Base-by-base conservation (phyloP, 2,888 invertebrate genomes). In the Julus scandinavius region DNA sequence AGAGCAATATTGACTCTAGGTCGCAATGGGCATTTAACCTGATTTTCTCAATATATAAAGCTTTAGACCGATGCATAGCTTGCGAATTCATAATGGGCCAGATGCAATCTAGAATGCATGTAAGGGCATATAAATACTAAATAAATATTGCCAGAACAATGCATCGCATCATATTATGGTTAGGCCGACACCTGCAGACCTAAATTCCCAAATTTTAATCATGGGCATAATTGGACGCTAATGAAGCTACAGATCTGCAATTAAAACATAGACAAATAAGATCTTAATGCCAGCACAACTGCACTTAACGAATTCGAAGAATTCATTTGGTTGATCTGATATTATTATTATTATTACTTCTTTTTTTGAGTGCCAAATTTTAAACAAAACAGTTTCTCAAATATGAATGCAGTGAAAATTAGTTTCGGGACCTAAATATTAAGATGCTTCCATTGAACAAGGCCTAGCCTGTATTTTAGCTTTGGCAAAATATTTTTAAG, bases 401-500 rank as follows among this genome's bases (percentile, higher is more conserved):
- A 17, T 63, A 63, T 63, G 1, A n/a, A 63, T n/a, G 7, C 20
- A 9, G 72, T 11, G 72, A 72, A 72, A 72, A 20, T 72, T 72
- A 4, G 29, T 72, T 72, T 72, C 72, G 72, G 72, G 72, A 72
- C 72, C 72, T 29, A 72, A 72, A 72, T 29, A 72, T 72, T 72
- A 72, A 72, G 29, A 72, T 72, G 72, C 72, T 72, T 72, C 72
- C 72, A 72, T 3, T 72, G 72, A 17, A 72, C 29, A 29, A 72
- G n/a, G 72, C 72, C 72, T 72, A 72, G 72, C 20, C 29, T 72
- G 11, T 72, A 72, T 72, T 72, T 72, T 72, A 72, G 72, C 72
- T 72, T 29, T 72, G 72, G 72, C 72, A 72, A 72, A 20, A 72
- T 72, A 72, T 72, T 72, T 72, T 72, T 29, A 72, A 72, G 72